Conservation (phyloP, 1,140 invertebrate genomes). For the Drosophila sproati region DNA sequence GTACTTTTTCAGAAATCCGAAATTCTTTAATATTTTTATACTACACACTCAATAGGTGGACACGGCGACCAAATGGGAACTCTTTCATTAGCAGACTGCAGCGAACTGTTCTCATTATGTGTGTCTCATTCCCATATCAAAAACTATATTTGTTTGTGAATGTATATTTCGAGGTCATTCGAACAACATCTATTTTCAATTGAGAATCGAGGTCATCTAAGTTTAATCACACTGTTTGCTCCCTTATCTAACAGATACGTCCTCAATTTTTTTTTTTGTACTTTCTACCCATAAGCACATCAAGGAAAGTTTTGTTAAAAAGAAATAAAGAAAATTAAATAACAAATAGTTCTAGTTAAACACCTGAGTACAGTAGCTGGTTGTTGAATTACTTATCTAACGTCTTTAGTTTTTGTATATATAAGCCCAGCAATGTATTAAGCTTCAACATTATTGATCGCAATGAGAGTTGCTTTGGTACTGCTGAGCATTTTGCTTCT, state of each 20-base stretch:
- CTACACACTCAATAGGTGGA: no score
- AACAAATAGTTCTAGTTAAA: not conserved
- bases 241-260: not conserved
- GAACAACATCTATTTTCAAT: no score
- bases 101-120: no score
- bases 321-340: not conserved
- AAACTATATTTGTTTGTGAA: no score
- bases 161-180: no score
- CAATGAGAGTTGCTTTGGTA: constrained; percentile 31
- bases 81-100: no score
- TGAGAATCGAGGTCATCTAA: no score
- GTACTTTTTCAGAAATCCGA: no score
- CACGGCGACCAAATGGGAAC: no score
- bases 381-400: not conserved
- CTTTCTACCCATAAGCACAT: not conserved
- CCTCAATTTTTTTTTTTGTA: not conserved
- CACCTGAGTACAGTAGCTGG: constrained; percentile 16
- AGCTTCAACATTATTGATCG: not conserved
- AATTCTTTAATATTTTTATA: no score
- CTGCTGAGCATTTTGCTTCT: constrained; percentile 34
- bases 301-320: not conserved
- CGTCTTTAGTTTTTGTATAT: not conserved
- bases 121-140: no score
- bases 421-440: not conserved
- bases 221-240: not conserved